phyloP scores from a whole-genome alignment of 2,888 invertebrate genomes.

The Aelia acuminata region DNA sequence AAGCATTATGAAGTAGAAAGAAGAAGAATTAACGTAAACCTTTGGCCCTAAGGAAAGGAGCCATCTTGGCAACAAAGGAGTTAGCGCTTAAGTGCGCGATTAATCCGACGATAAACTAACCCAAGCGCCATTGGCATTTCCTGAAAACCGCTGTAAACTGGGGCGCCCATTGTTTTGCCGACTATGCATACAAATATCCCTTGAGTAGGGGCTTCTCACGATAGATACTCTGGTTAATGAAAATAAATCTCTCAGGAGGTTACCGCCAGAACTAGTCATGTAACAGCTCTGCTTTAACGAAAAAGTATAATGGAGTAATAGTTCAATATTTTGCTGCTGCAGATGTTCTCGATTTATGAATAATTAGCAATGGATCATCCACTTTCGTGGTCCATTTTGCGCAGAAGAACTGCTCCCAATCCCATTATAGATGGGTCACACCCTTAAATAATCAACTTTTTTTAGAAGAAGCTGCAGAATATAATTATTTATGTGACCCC shows the following conservation, averaged over 20 bases:
- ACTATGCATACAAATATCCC: constrained; percentile 1
- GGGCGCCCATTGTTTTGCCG: not conserved
- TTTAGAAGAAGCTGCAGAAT: constrained; percentile 61
- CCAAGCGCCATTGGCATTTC: not conserved
- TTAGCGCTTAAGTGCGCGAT: not conserved
- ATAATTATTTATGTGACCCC: constrained; percentile 62
- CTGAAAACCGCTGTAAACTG: not conserved
- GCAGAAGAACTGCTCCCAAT: too few relatives aligned
- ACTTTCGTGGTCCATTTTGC: too few relatives aligned
- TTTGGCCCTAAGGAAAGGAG: constrained; percentile 3
- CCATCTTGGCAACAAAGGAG: not conserved
- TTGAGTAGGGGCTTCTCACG: not conserved
- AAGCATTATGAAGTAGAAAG: constrained; percentile 4
- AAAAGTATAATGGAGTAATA: too few relatives aligned
- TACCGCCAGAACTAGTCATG: too few relatives aligned
- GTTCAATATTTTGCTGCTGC: too few relatives aligned
- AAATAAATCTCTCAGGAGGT: not conserved
- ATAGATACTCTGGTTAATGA: not conserved
- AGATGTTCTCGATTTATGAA: too few relatives aligned
- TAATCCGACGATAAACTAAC: constrained; percentile 2
- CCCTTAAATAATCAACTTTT: too few relatives aligned
- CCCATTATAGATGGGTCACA: too few relatives aligned
- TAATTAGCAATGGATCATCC: too few relatives aligned
- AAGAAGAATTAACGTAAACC: constrained; percentile 13
- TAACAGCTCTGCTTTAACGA: too few relatives aligned